These are phyloP conservation scores for Eilema griseolum DNA, from an alignment of 2,888 invertebrate species.

Conservation along the genomic window DNA sequence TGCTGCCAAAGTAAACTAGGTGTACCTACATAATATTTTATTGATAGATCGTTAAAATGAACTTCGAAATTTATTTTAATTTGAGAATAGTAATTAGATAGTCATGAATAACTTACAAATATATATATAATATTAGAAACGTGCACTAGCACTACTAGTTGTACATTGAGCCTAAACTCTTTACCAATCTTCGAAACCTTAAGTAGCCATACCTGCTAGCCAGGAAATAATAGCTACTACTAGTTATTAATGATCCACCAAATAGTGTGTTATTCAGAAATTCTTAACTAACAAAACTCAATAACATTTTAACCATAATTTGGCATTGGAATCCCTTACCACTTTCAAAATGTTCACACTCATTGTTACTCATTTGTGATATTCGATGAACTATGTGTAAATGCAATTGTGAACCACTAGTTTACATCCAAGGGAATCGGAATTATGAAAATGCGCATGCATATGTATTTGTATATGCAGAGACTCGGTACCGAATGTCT, in stretches of 20 bases:
- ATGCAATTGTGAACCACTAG: background rate
- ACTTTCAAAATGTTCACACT: too few species aligned
- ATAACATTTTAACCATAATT: too few species aligned
- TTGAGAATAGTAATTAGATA: background rate
- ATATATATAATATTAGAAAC: background rate
- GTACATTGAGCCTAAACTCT: too few species aligned
- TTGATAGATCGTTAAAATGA: background rate
- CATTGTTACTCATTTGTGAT: too few species aligned
- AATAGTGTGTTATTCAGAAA: too few species aligned
- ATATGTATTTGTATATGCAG: background rate
- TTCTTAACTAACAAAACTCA: too few species aligned
- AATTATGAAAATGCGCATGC: background rate
- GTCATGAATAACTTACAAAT: background rate
- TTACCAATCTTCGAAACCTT: too few species aligned
- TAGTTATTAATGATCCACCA: too few species aligned
- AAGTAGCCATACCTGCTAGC: too few species aligned
- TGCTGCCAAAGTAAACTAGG: background rate
- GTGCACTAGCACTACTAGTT: too few species aligned
- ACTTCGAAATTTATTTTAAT: background rate
- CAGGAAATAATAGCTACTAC: too few species aligned
- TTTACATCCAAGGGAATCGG: background rate
- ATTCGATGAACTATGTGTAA: background rate
- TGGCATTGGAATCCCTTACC: too few species aligned
- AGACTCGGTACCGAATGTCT: slow-evolving; percentile 2
- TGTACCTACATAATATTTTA: background rate